These are phyloP conservation scores for Actenoides hombroni DNA, from an alignment of 2,113 vertebrate genomes.

Conservation along the genomic window DNA sequence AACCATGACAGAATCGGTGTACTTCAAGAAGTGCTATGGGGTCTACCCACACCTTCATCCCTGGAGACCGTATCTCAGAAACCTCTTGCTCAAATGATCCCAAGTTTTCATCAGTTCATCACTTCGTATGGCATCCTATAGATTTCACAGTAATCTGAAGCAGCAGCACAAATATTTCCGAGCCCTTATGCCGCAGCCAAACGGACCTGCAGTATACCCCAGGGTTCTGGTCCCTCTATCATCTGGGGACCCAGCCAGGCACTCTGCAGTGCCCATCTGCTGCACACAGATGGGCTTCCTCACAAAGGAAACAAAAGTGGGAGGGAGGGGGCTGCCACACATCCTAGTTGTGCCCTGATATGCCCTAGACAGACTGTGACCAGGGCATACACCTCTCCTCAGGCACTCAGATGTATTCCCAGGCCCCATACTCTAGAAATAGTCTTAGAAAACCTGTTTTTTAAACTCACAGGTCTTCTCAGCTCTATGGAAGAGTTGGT, in stretches of 20 bases:
- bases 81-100: neutral
- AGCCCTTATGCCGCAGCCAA: neutral
- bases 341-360: slow-evolving; percentile 19
- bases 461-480: neutral
- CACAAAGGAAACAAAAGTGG: slow-evolving; percentile 20
- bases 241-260: slow-evolving; percentile 51
- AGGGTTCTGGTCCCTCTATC: slow-evolving; percentile 27
- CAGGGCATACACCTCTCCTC: neutral
- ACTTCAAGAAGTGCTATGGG: neutral
- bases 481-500: neutral
- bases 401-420: neutral
- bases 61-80: neutral
- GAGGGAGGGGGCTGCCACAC: slow-evolving; percentile 3
- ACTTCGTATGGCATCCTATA: neutral
- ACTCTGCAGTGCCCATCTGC: slow-evolving; percentile 42
- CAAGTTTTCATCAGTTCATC: neutral
- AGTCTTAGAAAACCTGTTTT: neutral
- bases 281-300: slow-evolving; percentile 55
- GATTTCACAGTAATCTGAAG: neutral
- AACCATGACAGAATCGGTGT: neutral
- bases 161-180: neutral
- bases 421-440: neutral
- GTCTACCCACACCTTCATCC: neutral
- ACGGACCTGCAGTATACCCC: neutral
- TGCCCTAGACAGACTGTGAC: slow-evolving; percentile 10